Conservation (phyloP, 2,797 vertebrate species). For the Halcyon chelicuti region DNA sequence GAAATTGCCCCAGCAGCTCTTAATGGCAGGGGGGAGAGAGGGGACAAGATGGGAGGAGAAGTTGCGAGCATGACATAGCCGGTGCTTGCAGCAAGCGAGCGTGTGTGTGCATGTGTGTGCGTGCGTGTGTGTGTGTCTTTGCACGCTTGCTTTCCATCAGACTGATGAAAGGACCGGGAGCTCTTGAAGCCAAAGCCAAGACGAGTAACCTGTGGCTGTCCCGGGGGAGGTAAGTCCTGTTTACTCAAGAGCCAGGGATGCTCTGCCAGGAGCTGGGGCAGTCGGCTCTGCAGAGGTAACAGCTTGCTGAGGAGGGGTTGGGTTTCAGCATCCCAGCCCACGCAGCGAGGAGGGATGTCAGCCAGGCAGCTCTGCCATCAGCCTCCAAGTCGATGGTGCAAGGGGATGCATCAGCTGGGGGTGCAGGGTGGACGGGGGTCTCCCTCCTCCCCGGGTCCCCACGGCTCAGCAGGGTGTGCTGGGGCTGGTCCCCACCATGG, state of each 20-base stretch:
- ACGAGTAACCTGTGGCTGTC: neutral
- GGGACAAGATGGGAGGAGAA: neutral
- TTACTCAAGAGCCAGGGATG: neutral
- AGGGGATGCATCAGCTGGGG: neutral
- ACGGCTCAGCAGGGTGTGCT: fast-evolving
- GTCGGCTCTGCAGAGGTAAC: fast-evolving
- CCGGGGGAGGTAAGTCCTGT: neutral
- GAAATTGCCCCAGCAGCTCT: neutral
- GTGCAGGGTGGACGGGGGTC: neutral
- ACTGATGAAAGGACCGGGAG: neutral
- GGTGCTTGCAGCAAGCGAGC: neutral
- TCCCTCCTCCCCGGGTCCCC: neutral
- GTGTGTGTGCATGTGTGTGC: neutral
- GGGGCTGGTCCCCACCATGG: fast-evolving
- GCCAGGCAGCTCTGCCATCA: neutral
- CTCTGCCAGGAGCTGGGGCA: neutral
- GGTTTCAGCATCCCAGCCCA: neutral
- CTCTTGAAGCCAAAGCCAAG: neutral
- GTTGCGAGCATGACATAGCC: neutral
- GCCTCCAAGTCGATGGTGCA: neutral
- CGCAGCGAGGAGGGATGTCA: neutral
- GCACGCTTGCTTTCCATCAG: neutral
- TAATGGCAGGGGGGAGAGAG: neutral
- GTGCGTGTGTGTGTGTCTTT: no score
- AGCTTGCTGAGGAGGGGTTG: neutral